Base-by-base conservation (phyloP, 92 coral and sea anemone genomes). In the Diadumene lineata region DNA sequence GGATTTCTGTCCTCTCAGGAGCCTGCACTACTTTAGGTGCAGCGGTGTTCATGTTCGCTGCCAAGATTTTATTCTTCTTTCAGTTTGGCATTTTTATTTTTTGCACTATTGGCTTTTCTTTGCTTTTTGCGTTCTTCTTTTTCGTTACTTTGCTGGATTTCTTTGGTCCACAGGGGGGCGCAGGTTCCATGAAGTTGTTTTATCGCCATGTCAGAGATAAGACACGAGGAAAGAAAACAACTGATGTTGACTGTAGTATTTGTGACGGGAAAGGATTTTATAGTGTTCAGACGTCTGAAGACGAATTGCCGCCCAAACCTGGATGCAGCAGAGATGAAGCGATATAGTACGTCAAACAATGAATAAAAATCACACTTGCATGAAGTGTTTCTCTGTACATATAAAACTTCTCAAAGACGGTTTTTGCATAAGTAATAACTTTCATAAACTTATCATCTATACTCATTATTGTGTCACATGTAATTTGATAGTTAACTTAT, bases 231-330 rank as follows among this genome's bases (percentile, higher is more conserved):
- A 86, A 74, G 31, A 75, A 84, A 32, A 50, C 76, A 11, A 66
- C 68, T 34, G 92, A 86, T 46, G 81, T 87, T 57, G 53, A 68
- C 16, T 92, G 98, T 67, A 63, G 67, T 29, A 76, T 50, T 1
- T 92, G 98, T 53, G 74, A 81, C 19, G 98, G 98, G 46, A 86
- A 82, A 51, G 98, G 98, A 16, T 92, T 83, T 56, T 66, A 78
- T 18, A 24, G 63, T 31, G 75, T 83, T 7, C 62, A 56, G 13
- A n/a, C n/a, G n/a, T 38, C 48, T 4, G 7, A 38, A 38, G 7
- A 38, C 6, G 48, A 38, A 38, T 38, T 38, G 48, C 13, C 48
- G 6, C 7, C 6, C 48, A 38, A 4, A 38, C 13, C 48, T 38
- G n/a, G n/a, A n/a, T n/a, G n/a, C n/a, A n/a, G n/a, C n/a, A n/a